Evolutionary conservation across 2,888 invertebrate species (phyloP), one percentile per base, ranked within the genome.

Genomic region (Julus scandinavius): DNA sequence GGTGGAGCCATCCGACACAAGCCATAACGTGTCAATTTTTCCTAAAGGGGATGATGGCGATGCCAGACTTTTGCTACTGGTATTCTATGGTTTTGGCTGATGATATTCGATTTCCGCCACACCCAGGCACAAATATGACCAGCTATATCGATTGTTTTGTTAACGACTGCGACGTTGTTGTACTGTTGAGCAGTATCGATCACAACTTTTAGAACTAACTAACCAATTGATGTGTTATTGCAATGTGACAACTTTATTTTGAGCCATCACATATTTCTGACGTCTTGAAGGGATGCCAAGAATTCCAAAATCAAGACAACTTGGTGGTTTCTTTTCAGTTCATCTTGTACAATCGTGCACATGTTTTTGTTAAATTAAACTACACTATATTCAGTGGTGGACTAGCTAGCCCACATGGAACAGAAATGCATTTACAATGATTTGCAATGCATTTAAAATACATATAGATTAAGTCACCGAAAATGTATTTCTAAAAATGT

Each of bases 201-300:
- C 63, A 63, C 63, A n/a, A 63, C n/a, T 63, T 63, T 63, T 17
- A n/a, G 63, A 63, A n/a, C 63, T 63, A 63, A 63, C 63, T 63
- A 63, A 1, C 63, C 63, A 63, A 63, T 63, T 63, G 63, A n/a
- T 3, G 20, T 15, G 63, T 63, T 45, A n/a, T 63, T 63, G 63
- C n/a, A 63, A n/a, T n/a, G 63, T 63, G 63, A 63, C 63, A 63
- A n/a, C 63, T 7, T 63, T n/a, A n/a, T 17, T 63, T 63, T 63
- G 63, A n/a, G 63, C 63, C 63, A n/a, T 63, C 63, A 54, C 9
- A 9, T 54, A 54, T 54, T 13, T 13, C 54, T 54, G 54, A 54
- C 54, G 63, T 15, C 63, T 54, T 63, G 63, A 3, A 17, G 63
- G 63, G 63, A 15, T 63, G 63, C n/a, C 63, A 63, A 63, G 63